Evolutionary conservation across 2,888 invertebrate genomes (phyloP).

Genomic region (Tetragonula carbonaria): DNA sequence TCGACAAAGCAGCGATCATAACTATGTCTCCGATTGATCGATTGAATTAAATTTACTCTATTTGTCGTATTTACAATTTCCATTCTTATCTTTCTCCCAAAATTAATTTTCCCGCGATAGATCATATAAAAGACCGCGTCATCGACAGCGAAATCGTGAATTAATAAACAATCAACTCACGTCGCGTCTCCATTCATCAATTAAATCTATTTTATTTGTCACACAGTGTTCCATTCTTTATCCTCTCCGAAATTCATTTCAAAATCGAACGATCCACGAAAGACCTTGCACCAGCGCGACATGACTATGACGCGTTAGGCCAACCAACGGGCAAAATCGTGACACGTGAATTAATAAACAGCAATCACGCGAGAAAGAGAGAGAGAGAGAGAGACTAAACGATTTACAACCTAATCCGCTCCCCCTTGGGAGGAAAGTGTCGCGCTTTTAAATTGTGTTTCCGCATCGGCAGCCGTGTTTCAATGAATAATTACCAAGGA

Average conservation of each 20-base stretch:
- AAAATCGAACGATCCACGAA: background rate
- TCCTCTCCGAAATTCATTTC: too few species aligned
- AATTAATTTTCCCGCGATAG: too few species aligned
- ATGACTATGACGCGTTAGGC: too few species aligned
- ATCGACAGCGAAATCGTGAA: background rate
- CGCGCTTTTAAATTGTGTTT: constrained; percentile 48
- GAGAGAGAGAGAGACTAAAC: background rate
- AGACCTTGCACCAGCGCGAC: background rate
- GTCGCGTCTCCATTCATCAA: background rate
- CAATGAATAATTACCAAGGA: constrained; percentile 57
- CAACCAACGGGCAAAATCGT: background rate
- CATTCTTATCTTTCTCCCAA: too few species aligned
- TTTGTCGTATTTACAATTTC: too few species aligned
- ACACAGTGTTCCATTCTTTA: too few species aligned
- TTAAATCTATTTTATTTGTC: too few species aligned
- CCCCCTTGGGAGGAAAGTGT: constrained; percentile 24
- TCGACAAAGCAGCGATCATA: too few species aligned
- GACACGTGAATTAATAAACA: background rate
- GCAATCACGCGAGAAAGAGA: background rate
- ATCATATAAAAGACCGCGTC: background rate
- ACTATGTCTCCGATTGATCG: too few species aligned
- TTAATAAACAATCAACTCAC: background rate
- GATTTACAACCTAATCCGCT: constrained; percentile 27
- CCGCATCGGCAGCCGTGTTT: constrained; percentile 43
- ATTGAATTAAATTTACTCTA: too few species aligned